A percentile compares a stretch with the other conserved stretches of the same genome.
Evolutionary conservation across 1,140 invertebrate species (phyloP).

Genomic region (Drosophila pruinosa): DNA sequence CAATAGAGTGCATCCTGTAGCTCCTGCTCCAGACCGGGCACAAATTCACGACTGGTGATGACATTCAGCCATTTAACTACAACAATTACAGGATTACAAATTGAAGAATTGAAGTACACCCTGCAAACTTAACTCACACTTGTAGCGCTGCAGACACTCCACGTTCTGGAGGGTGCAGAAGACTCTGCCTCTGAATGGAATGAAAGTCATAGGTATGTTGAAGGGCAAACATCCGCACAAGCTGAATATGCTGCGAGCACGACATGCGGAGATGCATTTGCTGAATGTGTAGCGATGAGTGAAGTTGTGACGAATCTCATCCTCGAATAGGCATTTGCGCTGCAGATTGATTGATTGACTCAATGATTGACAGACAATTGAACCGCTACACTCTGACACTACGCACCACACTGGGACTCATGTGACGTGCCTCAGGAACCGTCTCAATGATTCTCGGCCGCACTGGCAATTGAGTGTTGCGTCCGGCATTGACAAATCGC

Average conservation of each 20-base stretch:
- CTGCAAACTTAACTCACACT: slow-evolving; percentile 57
- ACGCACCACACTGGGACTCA: slow-evolving; percentile 52
- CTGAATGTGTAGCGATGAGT: slow-evolving; percentile 66
- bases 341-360: slow-evolving; percentile 30
- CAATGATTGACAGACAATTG: not conserved
- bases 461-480: slow-evolving; percentile 46
- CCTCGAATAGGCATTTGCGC: slow-evolving; percentile 74
- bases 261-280: slow-evolving; percentile 85
- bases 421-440: slow-evolving; percentile 52
- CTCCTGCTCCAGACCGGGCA: slow-evolving; percentile 75
- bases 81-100: slow-evolving; percentile 11
- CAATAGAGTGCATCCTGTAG: slow-evolving; percentile 79
- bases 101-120: slow-evolving; percentile 16
- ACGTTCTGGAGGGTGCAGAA: slow-evolving; percentile 74
- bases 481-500: slow-evolving; percentile 45
- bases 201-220: slow-evolving; percentile 82
- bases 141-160: slow-evolving; percentile 68
- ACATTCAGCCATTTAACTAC: slow-evolving; percentile 81
- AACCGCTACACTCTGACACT: not conserved
- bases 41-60: slow-evolving; percentile 68
- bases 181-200: slow-evolving; percentile 56
- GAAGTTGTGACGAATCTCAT: slow-evolving; percentile 82
- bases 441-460: slow-evolving; percentile 61
- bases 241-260: slow-evolving; percentile 83
- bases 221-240: slow-evolving; percentile 85